A percentile compares a stretch with the other conserved stretches of the same genome.
Conservation (phyloP, 2,888 invertebrate genomes). For the Tortricodes alternella region DNA sequence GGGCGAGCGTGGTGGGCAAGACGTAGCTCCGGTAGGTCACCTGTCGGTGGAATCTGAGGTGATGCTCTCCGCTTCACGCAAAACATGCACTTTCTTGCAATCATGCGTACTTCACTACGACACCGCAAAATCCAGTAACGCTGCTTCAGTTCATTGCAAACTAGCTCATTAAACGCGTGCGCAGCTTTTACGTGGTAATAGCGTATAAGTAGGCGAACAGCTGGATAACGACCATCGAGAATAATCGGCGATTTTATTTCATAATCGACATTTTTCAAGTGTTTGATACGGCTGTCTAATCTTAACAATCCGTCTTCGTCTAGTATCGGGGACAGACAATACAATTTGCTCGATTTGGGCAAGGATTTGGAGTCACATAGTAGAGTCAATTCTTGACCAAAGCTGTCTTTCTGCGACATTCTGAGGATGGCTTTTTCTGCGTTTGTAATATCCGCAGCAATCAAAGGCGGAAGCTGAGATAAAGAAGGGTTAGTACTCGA, state of each 20-base stretch:
- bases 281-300: neutral
- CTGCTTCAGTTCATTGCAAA: no score
- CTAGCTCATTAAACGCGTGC: no score
- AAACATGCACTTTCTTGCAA: no score
- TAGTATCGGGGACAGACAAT: neutral
- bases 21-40: neutral
- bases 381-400: neutral
- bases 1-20: neutral
- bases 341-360: neutral
- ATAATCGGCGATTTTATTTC: neutral
- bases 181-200: no score
- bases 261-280: neutral
- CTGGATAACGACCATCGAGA: neutral
- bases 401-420: neutral
- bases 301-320: neutral
- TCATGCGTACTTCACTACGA: no score
- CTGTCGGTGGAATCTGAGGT: neutral
- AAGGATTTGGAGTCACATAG: neutral
- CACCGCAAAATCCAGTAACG: no score
- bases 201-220: no score
- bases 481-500: no score
- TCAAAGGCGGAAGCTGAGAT: neutral
- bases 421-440: neutral
- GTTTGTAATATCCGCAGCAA: neutral
- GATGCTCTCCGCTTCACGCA: neutral